These are phyloP conservation scores for Petaurus breviceps DNA, from an alignment of 2,113 vertebrate species.

Conservation along the genomic window DNA sequence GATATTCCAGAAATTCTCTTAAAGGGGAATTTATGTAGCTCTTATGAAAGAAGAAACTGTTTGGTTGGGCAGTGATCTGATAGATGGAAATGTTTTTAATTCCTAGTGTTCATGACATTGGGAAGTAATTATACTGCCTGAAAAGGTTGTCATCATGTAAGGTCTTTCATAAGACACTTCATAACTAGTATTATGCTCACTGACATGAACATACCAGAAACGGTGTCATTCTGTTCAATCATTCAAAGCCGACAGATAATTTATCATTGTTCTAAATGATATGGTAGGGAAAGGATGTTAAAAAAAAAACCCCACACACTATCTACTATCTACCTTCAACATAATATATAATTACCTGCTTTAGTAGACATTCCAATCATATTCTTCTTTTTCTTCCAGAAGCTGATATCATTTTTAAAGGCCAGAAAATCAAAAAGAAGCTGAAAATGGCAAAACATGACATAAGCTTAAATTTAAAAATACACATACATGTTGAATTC, in stretches of 20 bases:
- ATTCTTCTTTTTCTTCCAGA: slow-evolving; percentile 98
- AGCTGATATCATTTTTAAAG: slow-evolving; percentile 99
- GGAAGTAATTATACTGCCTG: not conserved
- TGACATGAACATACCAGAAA: not conserved
- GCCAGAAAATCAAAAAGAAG: slow-evolving; percentile 99
- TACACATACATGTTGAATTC: not conserved
- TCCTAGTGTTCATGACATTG: not conserved
- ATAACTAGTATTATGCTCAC: not conserved
- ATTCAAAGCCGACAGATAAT: not conserved
- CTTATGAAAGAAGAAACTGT: not conserved
- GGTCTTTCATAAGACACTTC: not conserved
- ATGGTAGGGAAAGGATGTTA: not conserved
- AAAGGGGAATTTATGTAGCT: not conserved
- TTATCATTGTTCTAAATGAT: not conserved
- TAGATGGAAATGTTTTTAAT: not conserved
- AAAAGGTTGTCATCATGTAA: not conserved
- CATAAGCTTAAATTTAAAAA: not conserved
- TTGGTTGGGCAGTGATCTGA: not conserved
- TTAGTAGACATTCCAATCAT: slow-evolving; percentile 99
- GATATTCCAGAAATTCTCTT: not conserved
- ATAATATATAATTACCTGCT: slow-evolving; percentile 87
- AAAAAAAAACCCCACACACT: not conserved
- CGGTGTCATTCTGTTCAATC: not conserved
- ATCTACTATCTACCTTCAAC: not conserved
- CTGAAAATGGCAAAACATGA: slow-evolving; percentile 80